Evolutionary conservation across 2,113 vertebrate species (phyloP).

Genomic region (Dendropsophus ebraccatus): DNA sequence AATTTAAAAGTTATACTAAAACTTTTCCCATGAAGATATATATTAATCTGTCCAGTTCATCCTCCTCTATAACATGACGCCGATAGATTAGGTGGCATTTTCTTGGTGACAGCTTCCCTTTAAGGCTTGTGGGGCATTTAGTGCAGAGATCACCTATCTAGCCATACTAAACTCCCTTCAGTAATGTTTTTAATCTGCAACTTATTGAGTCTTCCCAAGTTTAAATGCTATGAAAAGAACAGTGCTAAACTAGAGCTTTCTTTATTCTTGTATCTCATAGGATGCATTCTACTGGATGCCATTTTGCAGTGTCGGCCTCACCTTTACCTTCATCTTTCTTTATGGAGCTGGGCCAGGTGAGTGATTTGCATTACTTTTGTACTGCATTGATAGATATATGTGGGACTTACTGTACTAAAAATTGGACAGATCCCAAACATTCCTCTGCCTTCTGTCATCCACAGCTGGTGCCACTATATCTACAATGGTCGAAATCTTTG

Average conservation of each 20-base stretch:
- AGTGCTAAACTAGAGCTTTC: background rate
- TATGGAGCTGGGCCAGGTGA: conserved; percentile 80
- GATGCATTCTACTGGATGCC: conserved; percentile 77
- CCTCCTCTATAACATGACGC: too few species aligned
- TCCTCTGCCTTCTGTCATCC: background rate
- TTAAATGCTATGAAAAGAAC: too few species aligned
- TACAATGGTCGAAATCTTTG: conserved; percentile 67
- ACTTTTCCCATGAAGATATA: too few species aligned
- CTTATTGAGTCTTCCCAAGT: background rate
- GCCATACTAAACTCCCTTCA: background rate
- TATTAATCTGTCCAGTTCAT: too few species aligned
- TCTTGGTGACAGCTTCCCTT: too few species aligned
- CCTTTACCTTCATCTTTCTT: conserved; percentile 76
- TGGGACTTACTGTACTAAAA: background rate
- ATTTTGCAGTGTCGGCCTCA: conserved; percentile 80
- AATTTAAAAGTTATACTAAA: too few species aligned
- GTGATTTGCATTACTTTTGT: background rate
- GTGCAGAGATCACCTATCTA: too few species aligned
- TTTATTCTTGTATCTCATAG: conserved; percentile 62
- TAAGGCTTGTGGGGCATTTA: too few species aligned
- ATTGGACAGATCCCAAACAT: background rate
- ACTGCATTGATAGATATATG: background rate
- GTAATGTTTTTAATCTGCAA: background rate
- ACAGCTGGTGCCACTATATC: conserved; percentile 67
- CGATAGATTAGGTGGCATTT: too few species aligned